Evolutionary conservation across 2,113 vertebrate species (phyloP).

Genomic region (Pithys albifrons): DNA sequence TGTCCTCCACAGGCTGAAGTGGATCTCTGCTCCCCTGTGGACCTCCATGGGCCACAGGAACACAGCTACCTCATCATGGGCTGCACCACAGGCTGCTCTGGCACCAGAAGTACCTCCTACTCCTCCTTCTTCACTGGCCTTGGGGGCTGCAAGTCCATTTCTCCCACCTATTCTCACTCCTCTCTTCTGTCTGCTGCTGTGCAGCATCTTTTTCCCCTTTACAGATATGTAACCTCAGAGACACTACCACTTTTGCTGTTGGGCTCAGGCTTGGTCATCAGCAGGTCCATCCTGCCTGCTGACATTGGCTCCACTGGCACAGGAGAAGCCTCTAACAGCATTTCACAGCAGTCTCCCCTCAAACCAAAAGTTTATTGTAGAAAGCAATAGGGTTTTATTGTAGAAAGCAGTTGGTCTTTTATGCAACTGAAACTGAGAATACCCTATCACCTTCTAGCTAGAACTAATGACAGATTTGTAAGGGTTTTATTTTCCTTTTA

Average conservation of each 20-base stretch:
- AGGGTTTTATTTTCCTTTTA: background rate
- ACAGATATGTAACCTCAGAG: no score
- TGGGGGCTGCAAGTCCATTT: no score
- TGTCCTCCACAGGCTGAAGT: no score
- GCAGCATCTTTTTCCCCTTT: no score
- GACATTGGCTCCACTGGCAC: background rate
- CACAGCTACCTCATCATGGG: no score
- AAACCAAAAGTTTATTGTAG: background rate
- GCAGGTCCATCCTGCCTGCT: rapidly evolving
- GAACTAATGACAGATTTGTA: background rate
- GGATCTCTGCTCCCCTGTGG: no score
- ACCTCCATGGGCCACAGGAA: no score
- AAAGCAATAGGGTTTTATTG: background rate
- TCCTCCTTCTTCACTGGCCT: no score
- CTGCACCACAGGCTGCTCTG: no score
- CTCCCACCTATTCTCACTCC: no score
- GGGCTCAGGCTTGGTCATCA: background rate
- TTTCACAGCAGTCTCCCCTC: rapidly evolving
- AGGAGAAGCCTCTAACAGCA: background rate
- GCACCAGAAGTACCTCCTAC: no score
- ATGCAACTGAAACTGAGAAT: background rate
- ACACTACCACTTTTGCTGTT: background rate
- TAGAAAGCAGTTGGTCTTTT: background rate
- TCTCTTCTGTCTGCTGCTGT: no score
- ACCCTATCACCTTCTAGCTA: background rate